These are phyloP conservation scores for Cygnus olor DNA, from an alignment of 2,797 vertebrate species.

Conservation along the genomic window DNA sequence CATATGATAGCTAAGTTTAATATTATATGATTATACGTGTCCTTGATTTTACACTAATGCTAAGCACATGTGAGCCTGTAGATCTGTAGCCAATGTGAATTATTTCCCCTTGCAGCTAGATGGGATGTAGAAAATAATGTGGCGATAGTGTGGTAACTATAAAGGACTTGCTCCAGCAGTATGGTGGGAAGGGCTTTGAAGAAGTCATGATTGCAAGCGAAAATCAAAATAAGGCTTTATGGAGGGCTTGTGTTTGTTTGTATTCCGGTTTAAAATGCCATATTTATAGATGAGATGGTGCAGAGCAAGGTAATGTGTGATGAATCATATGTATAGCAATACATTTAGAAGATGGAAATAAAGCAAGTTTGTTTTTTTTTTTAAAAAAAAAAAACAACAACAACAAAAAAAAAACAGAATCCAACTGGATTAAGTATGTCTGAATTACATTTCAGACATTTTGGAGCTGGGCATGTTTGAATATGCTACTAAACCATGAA, in stretches of 20 bases:
- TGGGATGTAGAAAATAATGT: neutral
- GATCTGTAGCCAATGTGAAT: neutral
- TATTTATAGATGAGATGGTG: neutral
- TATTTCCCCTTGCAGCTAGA: conserved; percentile 2
- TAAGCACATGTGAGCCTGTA: conserved; percentile 10
- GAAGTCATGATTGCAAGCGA: neutral
- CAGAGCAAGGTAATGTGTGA: neutral
- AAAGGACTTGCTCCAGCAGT: neutral
- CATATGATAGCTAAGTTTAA: neutral
- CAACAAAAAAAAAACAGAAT: neutral
- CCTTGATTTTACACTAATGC: conserved; percentile 38
- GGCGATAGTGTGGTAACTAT: neutral
- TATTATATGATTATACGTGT: neutral
- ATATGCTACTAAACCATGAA: neutral
- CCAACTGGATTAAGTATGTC: neutral
- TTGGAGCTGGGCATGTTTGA: neutral
- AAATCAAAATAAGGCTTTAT: conserved; percentile 12
- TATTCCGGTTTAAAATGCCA: neutral
- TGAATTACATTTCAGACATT: neutral
- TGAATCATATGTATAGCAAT: neutral
- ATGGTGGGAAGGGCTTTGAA: neutral
- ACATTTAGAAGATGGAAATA: neutral
- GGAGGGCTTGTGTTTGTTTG: neutral
- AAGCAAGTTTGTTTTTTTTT: neutral
- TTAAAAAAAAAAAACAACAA: too few relatives aligned